phyloP scores from a whole-genome alignment of 2,113 vertebrate species.

The Hirundichthys speculiger region DNA sequence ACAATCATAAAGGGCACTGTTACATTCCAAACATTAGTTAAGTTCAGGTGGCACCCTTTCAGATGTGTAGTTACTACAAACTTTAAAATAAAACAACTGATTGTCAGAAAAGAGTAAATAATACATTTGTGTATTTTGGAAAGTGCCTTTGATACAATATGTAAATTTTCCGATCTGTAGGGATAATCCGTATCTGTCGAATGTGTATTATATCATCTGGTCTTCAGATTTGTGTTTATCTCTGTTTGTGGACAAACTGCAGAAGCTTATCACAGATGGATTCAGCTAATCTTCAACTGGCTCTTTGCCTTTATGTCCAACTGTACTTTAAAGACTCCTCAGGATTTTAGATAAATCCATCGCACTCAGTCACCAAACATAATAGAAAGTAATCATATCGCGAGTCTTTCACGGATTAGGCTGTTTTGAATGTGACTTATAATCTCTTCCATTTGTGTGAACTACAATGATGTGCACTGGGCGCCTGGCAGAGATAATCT shows the following conservation, averaged over 20 bases:
- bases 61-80: constrained; percentile 4
- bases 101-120: constrained; percentile 5
- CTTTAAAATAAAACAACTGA: constrained; percentile 6
- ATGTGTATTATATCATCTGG: constrained; percentile 64
- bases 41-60: not conserved
- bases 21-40: constrained; percentile 1
- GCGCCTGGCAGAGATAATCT: constrained; percentile 77
- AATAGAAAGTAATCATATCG: constrained; percentile 81
- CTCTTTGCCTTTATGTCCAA: constrained; percentile 67
- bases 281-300: constrained; percentile 71
- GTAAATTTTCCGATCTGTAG: constrained; percentile 31
- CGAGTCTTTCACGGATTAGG: constrained; percentile 77
- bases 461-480: constrained; percentile 74
- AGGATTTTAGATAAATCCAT: constrained; percentile 70
- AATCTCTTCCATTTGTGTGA: constrained; percentile 77
- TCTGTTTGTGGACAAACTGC: constrained; percentile 68
- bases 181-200: constrained; percentile 59
- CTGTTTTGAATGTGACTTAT: constrained; percentile 77
- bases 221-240: constrained; percentile 68
- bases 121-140: constrained; percentile 16
- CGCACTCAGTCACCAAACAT: constrained; percentile 68
- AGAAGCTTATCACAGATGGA: constrained; percentile 68
- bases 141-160: constrained; percentile 39
- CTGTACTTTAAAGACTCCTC: constrained; percentile 73
- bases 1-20: constrained; percentile 14